Conservation (phyloP, 1,140 invertebrate genomes). For the Rhopalosiphum padi region DNA sequence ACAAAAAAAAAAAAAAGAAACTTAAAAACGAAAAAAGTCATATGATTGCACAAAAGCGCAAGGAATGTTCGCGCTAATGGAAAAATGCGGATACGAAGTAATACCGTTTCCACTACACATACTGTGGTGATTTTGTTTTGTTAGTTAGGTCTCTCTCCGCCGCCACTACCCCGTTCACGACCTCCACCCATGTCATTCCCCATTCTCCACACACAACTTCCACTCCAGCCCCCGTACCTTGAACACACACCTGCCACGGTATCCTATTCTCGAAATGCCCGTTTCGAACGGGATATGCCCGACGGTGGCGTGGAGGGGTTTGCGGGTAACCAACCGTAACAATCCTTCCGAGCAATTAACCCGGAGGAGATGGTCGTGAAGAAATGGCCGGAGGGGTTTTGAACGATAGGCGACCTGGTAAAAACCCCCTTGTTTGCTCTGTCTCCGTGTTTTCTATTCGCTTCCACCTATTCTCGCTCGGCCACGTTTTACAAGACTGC, state of each 20-base stretch:
- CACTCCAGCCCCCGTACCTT: neutral
- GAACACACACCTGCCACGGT: neutral
- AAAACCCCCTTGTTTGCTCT: neutral
- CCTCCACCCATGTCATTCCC: neutral
- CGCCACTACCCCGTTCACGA: neutral
- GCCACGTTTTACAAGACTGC: conserved; percentile 46
- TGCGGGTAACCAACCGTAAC: conserved; percentile 49
- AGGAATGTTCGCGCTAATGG: conserved; percentile 9
- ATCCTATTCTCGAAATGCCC: neutral
- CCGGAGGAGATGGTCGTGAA: conserved; percentile 39
- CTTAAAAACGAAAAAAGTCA: neutral
- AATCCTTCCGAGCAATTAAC: conserved; percentile 54
- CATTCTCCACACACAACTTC: neutral
- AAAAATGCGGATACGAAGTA: conserved; percentile 26
- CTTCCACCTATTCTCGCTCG: neutral
- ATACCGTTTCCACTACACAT: neutral
- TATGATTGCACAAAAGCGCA: neutral
- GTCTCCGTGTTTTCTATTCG: neutral
- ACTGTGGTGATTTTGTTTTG: conserved; percentile 22
- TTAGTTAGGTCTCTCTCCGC: neutral
- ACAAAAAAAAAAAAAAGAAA: neutral
- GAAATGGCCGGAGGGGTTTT: neutral
- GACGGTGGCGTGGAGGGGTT: neutral
- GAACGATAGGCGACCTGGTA: conserved; percentile 8
- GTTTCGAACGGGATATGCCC: neutral